Percentiles rank a stretch among this genome's conserved stretches.
Conservation (phyloP, 2,113 vertebrate species). For the Pycnonotus jocosus region DNA sequence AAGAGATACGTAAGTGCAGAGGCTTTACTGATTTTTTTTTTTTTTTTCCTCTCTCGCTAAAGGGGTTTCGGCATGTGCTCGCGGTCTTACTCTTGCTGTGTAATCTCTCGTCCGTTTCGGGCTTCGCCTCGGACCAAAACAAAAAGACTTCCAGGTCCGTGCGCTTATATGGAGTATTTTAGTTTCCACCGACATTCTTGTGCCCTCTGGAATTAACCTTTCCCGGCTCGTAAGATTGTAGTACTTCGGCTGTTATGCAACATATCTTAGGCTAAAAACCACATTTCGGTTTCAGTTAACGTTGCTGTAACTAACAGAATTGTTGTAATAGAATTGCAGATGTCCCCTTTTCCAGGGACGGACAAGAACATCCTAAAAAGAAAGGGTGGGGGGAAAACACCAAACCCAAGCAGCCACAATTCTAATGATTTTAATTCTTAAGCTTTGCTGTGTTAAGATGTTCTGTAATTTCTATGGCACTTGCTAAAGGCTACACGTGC, state of each 20-base stretch:
- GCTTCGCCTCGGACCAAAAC: not conserved
- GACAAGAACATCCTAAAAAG: not conserved
- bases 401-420: not conserved
- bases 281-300: slow-evolving; percentile 47
- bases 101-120: not conserved
- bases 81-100: not conserved
- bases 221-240: not conserved
- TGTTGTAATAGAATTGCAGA: slow-evolving; percentile 3
- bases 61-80: not conserved
- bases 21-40: not conserved
- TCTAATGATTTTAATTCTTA: not conserved
- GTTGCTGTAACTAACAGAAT: slow-evolving; percentile 19
- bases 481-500: not conserved
- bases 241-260: slow-evolving; percentile 43
- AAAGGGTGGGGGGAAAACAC: not conserved
- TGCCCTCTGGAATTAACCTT: not conserved
- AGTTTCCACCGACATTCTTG: not conserved
- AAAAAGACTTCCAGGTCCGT: not conserved
- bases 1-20: slow-evolving; percentile 94
- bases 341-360: not conserved
- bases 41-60: not conserved
- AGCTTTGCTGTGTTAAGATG: slow-evolving; percentile 5
- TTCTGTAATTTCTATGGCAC: not conserved
- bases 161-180: not conserved
- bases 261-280: not conserved